Percentiles rank a stretch among this genome's conserved stretches.
These are phyloP conservation scores for Ceuthmochares aereus DNA, from an alignment of 2,113 vertebrate genomes.

Conservation along the genomic window DNA sequence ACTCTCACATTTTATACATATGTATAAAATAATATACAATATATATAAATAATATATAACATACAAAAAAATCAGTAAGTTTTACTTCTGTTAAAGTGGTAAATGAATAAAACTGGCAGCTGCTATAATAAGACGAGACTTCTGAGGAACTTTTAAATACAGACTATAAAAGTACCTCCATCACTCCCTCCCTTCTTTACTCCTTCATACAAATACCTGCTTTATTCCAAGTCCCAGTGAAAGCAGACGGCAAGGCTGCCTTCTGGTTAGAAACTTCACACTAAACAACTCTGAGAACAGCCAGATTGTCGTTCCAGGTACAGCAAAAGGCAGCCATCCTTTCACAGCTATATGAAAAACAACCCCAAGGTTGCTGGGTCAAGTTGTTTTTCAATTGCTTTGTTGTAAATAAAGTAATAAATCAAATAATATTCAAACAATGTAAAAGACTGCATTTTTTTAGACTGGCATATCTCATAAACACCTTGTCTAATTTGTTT, in stretches of 20 bases:
- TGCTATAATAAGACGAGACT: not conserved
- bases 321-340: not conserved
- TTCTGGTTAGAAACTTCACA: not conserved
- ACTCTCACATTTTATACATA: not conserved
- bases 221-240: not conserved
- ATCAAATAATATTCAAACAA: constrained; percentile 59
- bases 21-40: too few relatives aligned
- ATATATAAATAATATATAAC: too few relatives aligned
- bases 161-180: not conserved
- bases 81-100: not conserved
- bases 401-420: constrained; percentile 59
- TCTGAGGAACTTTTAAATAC: not conserved
- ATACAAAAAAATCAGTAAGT: not conserved
- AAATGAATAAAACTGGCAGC: constrained; percentile 14
- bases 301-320: not conserved
- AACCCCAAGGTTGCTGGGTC: not conserved
- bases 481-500: constrained; percentile 47
- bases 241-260: not conserved
- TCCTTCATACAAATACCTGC: not conserved
- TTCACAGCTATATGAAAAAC: constrained; percentile 13
- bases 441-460: not conserved
- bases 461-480: constrained; percentile 24
- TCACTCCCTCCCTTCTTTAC: not conserved
- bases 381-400: constrained; percentile 43
- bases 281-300: not conserved